These are phyloP conservation scores for Thripadectes ignobilis DNA, from an alignment of 2,797 vertebrate genomes.

Conservation along the genomic window DNA sequence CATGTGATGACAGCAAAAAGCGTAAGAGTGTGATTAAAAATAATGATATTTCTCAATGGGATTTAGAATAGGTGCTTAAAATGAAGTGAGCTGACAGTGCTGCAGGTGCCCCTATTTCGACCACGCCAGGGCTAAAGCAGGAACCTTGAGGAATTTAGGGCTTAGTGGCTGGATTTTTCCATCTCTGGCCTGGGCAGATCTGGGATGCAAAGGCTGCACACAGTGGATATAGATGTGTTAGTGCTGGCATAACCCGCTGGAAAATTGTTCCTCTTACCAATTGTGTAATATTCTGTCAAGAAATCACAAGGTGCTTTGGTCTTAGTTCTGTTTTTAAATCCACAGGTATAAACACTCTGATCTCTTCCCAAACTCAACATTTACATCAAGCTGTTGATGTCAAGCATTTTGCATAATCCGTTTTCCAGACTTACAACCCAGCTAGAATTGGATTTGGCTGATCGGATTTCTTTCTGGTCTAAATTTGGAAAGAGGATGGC, in stretches of 20 bases:
- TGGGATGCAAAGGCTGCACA: rapidly evolving
- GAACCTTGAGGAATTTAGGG: neutral
- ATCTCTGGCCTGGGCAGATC: rapidly evolving
- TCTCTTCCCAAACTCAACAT: neutral
- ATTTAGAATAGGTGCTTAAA: neutral
- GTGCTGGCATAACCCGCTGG: neutral
- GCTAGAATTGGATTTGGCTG: constrained; percentile 62
- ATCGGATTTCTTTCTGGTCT: constrained; percentile 57
- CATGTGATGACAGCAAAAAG: neutral
- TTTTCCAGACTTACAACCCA: constrained; percentile 45
- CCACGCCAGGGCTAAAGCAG: neutral
- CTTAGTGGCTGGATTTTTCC: rapidly evolving
- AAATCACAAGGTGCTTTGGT: neutral
- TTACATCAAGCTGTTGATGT: neutral
- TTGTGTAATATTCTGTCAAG: neutral
- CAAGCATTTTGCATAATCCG: constrained; percentile 37
- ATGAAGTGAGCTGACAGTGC: rapidly evolving
- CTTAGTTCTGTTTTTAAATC: neutral
- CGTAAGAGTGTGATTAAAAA: rapidly evolving
- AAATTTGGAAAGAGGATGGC: constrained; percentile 29
- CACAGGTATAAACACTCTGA: neutral
- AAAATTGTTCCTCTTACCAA: neutral
- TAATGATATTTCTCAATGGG: rapidly evolving
- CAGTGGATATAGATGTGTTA: neutral
- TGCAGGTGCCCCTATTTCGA: rapidly evolving